A percentile compares a stretch with the other conserved stretches of the same genome.
These are phyloP conservation scores for Diachasmimorpha longicaudata DNA, from an alignment of 1,140 invertebrate genomes.

Conservation along the genomic window DNA sequence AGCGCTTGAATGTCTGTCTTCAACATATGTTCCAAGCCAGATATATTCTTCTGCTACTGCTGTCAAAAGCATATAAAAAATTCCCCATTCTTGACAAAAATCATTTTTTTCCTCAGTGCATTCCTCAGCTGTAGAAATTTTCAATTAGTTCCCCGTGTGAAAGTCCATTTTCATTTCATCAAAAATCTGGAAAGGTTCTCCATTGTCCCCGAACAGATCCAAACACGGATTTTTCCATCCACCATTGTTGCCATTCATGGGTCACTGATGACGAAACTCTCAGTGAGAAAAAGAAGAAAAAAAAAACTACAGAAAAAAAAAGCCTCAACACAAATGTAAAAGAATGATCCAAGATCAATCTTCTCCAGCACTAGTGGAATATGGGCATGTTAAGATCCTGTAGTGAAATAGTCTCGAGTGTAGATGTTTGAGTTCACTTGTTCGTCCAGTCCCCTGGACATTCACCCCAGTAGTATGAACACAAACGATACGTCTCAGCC, in stretches of 20 bases:
- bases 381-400: neutral
- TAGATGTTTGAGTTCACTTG: constrained; percentile 51
- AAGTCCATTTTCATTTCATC: neutral
- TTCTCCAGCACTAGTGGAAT: neutral
- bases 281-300: neutral
- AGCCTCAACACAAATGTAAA: neutral
- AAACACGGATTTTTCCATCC: neutral
- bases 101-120: no score
- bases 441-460: constrained; percentile 53
- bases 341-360: neutral
- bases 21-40: no score
- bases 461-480: constrained; percentile 45
- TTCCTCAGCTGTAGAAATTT: no score
- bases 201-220: neutral
- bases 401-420: neutral
- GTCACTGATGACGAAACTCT: neutral
- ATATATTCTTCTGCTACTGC: no score
- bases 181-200: neutral
- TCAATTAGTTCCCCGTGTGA: no score
- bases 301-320: neutral
- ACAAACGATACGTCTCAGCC: neutral
- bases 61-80: no score
- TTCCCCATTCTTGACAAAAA: no score
- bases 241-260: neutral
- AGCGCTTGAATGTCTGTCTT: no score